Conservation (phyloP, 1,140 invertebrate species). For the Heliothis virescens region DNA sequence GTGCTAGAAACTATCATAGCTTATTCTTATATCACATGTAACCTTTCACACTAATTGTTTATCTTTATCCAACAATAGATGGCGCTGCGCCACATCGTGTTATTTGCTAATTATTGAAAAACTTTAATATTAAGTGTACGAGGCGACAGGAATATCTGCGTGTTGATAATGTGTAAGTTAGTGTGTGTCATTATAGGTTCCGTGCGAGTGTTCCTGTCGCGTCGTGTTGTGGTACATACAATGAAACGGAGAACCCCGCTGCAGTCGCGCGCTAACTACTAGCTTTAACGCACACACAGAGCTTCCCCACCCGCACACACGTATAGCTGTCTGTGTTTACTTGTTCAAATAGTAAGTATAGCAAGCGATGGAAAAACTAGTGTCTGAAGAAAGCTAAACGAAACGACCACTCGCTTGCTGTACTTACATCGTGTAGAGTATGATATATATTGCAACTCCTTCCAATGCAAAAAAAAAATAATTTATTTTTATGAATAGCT, state of each 20-base stretch:
- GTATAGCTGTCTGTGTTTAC: background rate
- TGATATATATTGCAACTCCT: background rate
- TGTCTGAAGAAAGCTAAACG: too few relatives aligned
- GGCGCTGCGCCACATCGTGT: conserved; percentile 5
- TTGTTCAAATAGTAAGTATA: too few relatives aligned
- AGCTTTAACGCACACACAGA: conserved; percentile 7
- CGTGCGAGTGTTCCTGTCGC: background rate
- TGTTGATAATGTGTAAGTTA: too few relatives aligned
- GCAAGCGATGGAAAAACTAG: too few relatives aligned
- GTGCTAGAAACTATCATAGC: background rate
- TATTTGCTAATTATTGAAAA: background rate
- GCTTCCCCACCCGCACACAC: background rate
- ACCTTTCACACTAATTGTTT: conserved; percentile 1
- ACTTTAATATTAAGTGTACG: background rate
- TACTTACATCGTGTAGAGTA: background rate
- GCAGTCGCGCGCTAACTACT: background rate
- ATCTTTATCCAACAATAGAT: conserved; percentile 2
- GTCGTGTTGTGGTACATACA: background rate
- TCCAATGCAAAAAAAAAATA: conserved; percentile 10
- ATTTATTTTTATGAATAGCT: conserved; percentile 22
- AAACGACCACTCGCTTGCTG: too few relatives aligned
- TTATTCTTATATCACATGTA: background rate
- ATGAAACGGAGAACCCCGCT: conserved; percentile 22
- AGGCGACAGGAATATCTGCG: conserved; percentile 5
- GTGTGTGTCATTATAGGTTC: too few relatives aligned